Base-by-base conservation (phyloP, 2,888 invertebrate genomes). In the Tetragonula carbonaria region DNA sequence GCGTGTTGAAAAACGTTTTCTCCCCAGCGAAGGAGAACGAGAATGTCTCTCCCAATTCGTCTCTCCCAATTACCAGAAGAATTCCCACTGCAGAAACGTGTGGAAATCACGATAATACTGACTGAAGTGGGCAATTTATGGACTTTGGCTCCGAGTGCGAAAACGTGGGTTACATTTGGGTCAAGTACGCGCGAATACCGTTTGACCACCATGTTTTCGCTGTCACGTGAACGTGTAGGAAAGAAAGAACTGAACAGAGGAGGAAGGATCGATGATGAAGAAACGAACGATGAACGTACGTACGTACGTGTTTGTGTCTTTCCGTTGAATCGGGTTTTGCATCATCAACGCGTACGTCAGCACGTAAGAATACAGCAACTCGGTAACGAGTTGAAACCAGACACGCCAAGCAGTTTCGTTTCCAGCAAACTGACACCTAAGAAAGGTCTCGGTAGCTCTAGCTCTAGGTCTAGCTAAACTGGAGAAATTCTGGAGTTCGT, bases 301-400 rank as follows among this genome's bases (percentile, higher is more conserved):
- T 28, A 28, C 28, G 5, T 33, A 18, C 11, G 6, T 11, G 45
- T 33, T 33, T 33, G 33, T 21, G 21, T 6, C 55, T 23, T 71
- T 80, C 59, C 53, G 28, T 21, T 74, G n/a, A 80, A 53, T 59
- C 6, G n/a, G 33, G 50, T 75, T 45, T 67, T 67, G 66, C 75
- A 80, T 82, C 74, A 67, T 5, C 71, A 14, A n/a, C 28, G 28
- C 18, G 50, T 16, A n/a, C 78, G 78, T 81, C 81, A 78, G n/a
- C 63, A 3, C 5, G 14, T 11, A 18, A 66, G 38, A 71, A 71
- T 57, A 38, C 1, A 16, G 51, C 38, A 33, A 71, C 8, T 33
- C 28, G 33, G 45, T 23, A 62, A 23, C n/a, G 38, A 38, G 33
- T 33, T 13, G 65, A 23, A 65, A 53, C 28, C 28, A 21, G 45